Evolutionary conservation across 2,888 invertebrate species (phyloP), one percentile per base, ranked within the genome.

Genomic region (Rapana venosa): DNA sequence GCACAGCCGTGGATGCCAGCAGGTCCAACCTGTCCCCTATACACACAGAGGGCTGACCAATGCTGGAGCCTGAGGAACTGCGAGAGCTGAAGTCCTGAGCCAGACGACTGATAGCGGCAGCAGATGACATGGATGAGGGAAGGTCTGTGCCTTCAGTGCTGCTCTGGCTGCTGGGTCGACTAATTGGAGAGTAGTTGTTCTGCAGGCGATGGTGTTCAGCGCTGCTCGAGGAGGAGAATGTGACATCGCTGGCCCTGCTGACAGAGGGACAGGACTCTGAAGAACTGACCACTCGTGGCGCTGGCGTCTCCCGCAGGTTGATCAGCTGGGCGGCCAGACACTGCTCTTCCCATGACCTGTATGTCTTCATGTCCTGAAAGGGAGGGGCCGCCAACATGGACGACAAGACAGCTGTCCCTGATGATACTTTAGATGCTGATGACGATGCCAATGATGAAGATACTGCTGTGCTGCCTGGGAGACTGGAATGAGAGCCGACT

Each of bases 121-220:
- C 70, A 0, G n/a, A 70, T 5, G 85, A 58, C 36, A 77, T 11
- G 13, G 88, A 30, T 6, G 86, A 58, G 22, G 90, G 79, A 4
- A 88, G 86, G 26, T 90, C 91, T 56, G 87, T 26, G 47, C 89
- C 89, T 58, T 90, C 89, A 13, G 93, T 93, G 83, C 95, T 95
- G 91, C 96, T 96, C 8, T 96, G 93, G 92, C 96, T 96, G 90
- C 95, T 96, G 6, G 96, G 96, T 87, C 96, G 93, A 66, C 96
- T 96, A 90, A 96, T 96, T 1, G 96, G 96, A 5, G 96, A 96
- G 89, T 96, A 96, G 32, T 95, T 95, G 84, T 66, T 84, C 70
- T 91, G 90, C 58, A 85, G 30, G 66, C 88, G 89, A n/a, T 91
- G 89, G 30, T 15, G 83, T 66, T 88, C 88, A 15, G 26, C 20